A percentile compares a stretch with the other conserved stretches of the same genome.
Evolutionary conservation across 2,113 vertebrate genomes (phyloP).

Genomic region (Zingel zingel): DNA sequence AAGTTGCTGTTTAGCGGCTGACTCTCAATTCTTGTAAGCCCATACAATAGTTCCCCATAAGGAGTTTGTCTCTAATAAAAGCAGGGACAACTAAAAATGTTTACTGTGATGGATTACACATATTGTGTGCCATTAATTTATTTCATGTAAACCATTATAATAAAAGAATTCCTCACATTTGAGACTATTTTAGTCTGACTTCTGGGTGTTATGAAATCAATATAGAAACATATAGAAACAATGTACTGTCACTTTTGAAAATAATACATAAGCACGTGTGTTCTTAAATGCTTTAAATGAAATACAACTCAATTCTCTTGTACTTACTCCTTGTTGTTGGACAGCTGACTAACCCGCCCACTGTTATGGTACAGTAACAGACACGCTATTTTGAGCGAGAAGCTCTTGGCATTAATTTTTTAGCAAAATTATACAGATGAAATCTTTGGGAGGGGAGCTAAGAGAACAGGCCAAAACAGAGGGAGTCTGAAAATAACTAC

Average conservation of each 20-base stretch:
- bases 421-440: slow-evolving; percentile 55
- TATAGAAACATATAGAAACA: not conserved
- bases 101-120: not conserved
- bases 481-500: slow-evolving; percentile 51
- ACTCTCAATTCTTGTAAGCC: too few relatives aligned
- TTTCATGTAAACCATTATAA: not conserved
- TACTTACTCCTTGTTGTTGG: slow-evolving; percentile 16
- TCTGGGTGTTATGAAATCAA: not conserved
- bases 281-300: not conserved
- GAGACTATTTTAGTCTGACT: not conserved
- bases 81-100: not conserved
- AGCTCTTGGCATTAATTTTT: slow-evolving; percentile 46
- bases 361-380: slow-evolving; percentile 38
- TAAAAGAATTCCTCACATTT: not conserved
- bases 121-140: not conserved
- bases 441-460: slow-evolving; percentile 32
- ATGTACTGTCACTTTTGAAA: not conserved
- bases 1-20: too few relatives aligned
- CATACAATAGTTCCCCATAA: not conserved
- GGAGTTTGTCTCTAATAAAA: not conserved
- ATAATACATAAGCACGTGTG: not conserved
- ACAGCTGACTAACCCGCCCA: slow-evolving; percentile 30
- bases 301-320: slow-evolving; percentile 8
- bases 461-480: slow-evolving; percentile 33
- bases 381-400: slow-evolving; percentile 39